phyloP scores from a whole-genome alignment of 2,888 invertebrate genomes.

The Nowickia ferox region DNA sequence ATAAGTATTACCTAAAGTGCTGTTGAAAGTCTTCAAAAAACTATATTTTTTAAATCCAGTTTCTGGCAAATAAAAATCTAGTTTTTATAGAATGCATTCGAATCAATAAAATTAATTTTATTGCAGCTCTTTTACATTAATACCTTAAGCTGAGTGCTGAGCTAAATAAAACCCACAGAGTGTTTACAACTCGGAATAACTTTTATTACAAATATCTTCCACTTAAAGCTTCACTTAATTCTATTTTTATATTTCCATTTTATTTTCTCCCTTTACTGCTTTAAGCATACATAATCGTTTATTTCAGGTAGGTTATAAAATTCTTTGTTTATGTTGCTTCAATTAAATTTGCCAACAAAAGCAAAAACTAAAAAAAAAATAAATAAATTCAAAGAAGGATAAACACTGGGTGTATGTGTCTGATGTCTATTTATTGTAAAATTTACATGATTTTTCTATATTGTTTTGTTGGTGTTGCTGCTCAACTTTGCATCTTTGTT shows the following conservation, averaged over 20 bases:
- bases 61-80: too few species aligned
- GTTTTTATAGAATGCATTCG: too few species aligned
- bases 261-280: background rate
- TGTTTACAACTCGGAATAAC: too few species aligned
- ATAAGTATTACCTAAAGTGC: too few species aligned
- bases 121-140: too few species aligned
- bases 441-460: conserved; percentile 49
- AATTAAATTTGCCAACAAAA: conserved; percentile 9
- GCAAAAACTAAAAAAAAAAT: background rate
- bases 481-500: conserved; percentile 48
- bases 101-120: too few species aligned
- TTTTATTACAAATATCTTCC: background rate
- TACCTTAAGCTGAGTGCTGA: too few species aligned
- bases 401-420: conserved; percentile 56
- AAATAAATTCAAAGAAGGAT: background rate
- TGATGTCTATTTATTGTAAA: conserved; percentile 56
- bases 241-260: background rate
- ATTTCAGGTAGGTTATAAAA: conserved; percentile 31
- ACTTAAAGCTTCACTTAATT: background rate
- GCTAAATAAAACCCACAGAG: too few species aligned
- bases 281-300: background rate
- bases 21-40: too few species aligned
- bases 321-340: conserved; percentile 29
- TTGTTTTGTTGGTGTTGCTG: conserved; percentile 10
- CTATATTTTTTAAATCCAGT: too few species aligned